These are phyloP conservation scores for Psittacus erithacus DNA, from an alignment of 2,113 vertebrate genomes.

Conservation along the genomic window DNA sequence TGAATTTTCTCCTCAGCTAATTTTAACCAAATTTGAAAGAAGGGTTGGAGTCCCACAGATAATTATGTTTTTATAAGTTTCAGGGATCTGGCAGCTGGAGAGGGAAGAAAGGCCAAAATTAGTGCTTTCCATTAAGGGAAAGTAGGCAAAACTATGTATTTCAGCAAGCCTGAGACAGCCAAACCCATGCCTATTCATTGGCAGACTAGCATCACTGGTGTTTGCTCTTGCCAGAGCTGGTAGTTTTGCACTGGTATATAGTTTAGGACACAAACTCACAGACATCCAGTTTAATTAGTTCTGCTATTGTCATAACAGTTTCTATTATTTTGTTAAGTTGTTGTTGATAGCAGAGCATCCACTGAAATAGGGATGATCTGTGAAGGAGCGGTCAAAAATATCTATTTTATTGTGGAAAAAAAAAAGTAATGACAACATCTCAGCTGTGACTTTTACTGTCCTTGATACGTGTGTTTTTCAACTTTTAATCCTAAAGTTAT, in stretches of 20 bases:
- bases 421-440: background rate
- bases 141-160: slow-evolving; percentile 25
- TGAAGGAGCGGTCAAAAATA: background rate
- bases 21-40: slow-evolving; percentile 50
- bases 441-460: background rate
- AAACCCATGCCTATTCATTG: accelerated
- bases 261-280: background rate
- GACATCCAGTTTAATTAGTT: background rate
- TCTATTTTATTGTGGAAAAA: background rate
- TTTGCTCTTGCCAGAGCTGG: background rate
- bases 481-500: slow-evolving; percentile 5
- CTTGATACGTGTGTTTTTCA: background rate
- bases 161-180: background rate
- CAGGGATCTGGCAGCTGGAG: slow-evolving; percentile 41
- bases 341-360: background rate
- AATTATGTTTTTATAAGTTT: slow-evolving; percentile 58
- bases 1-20: slow-evolving; percentile 31
- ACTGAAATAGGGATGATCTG: background rate
- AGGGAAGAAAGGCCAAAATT: slow-evolving; percentile 45
- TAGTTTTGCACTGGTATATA: background rate
- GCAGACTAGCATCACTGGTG: background rate
- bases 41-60: slow-evolving; percentile 25
- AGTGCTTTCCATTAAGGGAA: slow-evolving; percentile 42
- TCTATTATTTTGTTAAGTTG: background rate
- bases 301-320: background rate